These are phyloP conservation scores for Drosophila mojavensis DNA, from an alignment of 1,140 invertebrate genomes.

Conservation along the genomic window DNA sequence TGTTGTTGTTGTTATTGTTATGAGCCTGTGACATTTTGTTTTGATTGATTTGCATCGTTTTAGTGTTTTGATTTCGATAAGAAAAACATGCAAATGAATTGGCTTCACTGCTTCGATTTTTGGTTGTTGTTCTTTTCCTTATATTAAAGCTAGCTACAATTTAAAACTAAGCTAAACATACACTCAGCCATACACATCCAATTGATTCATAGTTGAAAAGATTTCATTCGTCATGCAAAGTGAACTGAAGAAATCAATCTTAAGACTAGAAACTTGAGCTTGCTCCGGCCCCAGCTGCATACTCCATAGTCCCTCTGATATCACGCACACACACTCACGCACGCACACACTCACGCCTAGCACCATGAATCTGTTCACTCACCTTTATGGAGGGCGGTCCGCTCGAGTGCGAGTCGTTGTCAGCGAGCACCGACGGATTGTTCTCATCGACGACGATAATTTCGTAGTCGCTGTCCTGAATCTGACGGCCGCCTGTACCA, in stretches of 20 bases:
- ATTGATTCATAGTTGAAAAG: background rate
- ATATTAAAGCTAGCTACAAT: background rate
- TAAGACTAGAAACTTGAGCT: background rate
- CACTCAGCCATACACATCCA: slow-evolving; percentile 4
- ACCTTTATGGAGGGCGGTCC: slow-evolving; percentile 93
- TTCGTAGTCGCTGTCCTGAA: slow-evolving; percentile 93
- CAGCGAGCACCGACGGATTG: slow-evolving; percentile 91
- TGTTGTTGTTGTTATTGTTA: slow-evolving; percentile 59
- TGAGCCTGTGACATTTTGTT: slow-evolving; percentile 61
- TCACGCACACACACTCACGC: background rate
- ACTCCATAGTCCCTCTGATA: no score
- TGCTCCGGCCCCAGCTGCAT: no score
- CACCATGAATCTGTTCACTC: slow-evolving; percentile 69
- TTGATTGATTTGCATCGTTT: slow-evolving; percentile 39
- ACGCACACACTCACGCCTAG: slow-evolving; percentile 18
- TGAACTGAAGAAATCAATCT: slow-evolving; percentile 17
- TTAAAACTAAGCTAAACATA: slow-evolving; percentile 1
- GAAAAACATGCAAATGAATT: slow-evolving; percentile 66
- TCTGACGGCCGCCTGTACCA: slow-evolving; percentile 80
- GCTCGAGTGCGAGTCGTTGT: slow-evolving; percentile 89
- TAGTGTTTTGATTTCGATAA: slow-evolving; percentile 43
- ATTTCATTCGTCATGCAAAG: slow-evolving; percentile 37
- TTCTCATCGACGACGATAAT: slow-evolving; percentile 96
- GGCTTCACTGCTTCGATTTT: slow-evolving; percentile 29
- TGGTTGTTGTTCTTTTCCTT: slow-evolving; percentile 6